Evolutionary conservation across 2,888 invertebrate species (phyloP), one percentile per base, ranked within the genome.

Genomic region (Odontothrips loti): DNA sequence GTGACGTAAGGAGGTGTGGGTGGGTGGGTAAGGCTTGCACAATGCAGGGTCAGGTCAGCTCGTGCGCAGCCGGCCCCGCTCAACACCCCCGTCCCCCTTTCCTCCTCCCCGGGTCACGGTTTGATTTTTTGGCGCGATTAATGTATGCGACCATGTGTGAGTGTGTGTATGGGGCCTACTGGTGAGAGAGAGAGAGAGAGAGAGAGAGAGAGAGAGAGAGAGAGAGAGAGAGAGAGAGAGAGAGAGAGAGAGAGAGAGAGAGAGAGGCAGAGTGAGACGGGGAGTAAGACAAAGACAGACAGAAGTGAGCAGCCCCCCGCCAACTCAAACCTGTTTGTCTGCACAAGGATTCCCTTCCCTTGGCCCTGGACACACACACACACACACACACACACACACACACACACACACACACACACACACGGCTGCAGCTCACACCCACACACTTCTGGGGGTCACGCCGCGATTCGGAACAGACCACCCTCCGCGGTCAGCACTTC

Each of bases 1-100:
- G 3, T 43, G 34, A 43, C 34, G 34, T 43, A 43, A 43, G 34
- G 15, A 58, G 58, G 68, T 27, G 68, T 75, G 68, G 68, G 68
- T 27, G 68, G 68, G 34, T 27, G 68, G 68, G 34, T 43, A 6
- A 43, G 68, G 68, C 68, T 75, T 75, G 68, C 68, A 75, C 68
- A 75, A 75, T 75, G 68, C 68, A 75, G 68, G 68, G 68, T 75
- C 68, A 27, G 68, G 68, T 75, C 68, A 75, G 68, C 68, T 11
- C 68, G 68, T 27, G 68, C 68, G 51, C 51, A 51, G 51, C 68
- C 68, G 20, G 63, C 63, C 10, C 20, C n/a, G 63, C 63, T 9
- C 68, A 1, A 17, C 51, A 1, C 23, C 68, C n/a, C 68, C 23
- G 0, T 68, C 23, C 68, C 27, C 68, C 23, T 12, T 27, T 11